Base-by-base conservation (phyloP, 2,797 vertebrate species). In the Lateolabrax maculatus region DNA sequence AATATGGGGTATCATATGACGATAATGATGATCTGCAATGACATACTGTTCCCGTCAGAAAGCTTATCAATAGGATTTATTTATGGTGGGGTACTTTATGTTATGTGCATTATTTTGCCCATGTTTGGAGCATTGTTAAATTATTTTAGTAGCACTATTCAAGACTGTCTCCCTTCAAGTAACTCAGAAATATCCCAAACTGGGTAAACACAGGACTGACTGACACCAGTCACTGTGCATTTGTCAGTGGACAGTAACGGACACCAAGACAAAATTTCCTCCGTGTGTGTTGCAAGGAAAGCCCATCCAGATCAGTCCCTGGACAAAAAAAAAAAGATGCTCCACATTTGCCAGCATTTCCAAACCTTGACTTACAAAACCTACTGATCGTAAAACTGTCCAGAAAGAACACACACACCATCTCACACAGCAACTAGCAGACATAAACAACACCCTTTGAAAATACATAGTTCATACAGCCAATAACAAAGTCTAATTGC, bases 121-220 rank as follows among this genome's bases (percentile, higher is more conserved):
- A 46, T 0, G n/a, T 56, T 43, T 58, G 12, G 31, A 51, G 5
- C 29, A 55, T 13, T 48, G 4, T 18, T 41, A 27, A 8, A n/a
- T 27, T 67, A 18, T 64, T 67, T 60, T n/a, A 53, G 13, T 19
- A 18, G 9, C n/a, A 71, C 6, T 51, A 52, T 70, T 77, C 5
- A 69, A 46, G 0, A 65, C 71, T 73, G 69, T 68, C 81, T 84
- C 80, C 84, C 85, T 90, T 91, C 60, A 85, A 80, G 15, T 76
- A 85, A 88, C 78, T 83, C 75, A 70, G 80, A 90, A 81, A 77
- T 12, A 23, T 44, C 31, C 44, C 52, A 70, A 85, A 53, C 16
- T 62, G 19, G 13, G 9, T 48, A 6, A 58, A 60, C 46, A 15
- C 1, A 10, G 13, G 12, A 44, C 19, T 10, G 29, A 39, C 48